A percentile compares a stretch with the other conserved stretches of the same genome.
Evolutionary conservation across 2,888 invertebrate species (phyloP).

Genomic region (Eremobia ochroleuca): DNA sequence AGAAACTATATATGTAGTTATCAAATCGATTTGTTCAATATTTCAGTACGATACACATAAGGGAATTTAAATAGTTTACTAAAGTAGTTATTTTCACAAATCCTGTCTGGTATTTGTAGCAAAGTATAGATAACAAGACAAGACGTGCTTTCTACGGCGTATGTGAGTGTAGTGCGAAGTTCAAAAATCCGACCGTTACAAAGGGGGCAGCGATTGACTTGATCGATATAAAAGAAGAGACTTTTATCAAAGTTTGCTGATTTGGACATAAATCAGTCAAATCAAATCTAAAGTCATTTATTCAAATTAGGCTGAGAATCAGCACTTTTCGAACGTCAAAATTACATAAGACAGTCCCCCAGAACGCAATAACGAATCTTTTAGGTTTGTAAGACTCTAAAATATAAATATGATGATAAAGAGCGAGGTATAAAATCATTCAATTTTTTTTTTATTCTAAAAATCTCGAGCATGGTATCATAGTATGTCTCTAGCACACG

Average conservation of each 20-base stretch:
- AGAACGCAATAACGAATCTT: not conserved
- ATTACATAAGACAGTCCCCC: no score
- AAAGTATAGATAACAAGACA: constrained; percentile 21
- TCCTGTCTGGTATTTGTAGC: not conserved
- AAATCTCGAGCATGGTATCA: not conserved
- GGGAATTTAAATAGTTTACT: not conserved
- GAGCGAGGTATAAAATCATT: not conserved
- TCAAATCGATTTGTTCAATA: not conserved
- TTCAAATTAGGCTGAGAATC: no score
- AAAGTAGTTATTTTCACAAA: not conserved
- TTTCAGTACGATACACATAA: not conserved
- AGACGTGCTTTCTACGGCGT: constrained; percentile 8
- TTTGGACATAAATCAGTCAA: not conserved
- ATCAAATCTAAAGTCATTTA: no score
- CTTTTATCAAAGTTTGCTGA: not conserved
- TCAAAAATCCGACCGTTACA: constrained; percentile 25
- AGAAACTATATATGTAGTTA: not conserved
- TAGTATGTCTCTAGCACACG: not conserved
- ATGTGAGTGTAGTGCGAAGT: constrained; percentile 27
- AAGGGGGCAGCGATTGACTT: constrained; percentile 12
- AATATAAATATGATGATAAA: not conserved
- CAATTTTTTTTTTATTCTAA: not conserved
- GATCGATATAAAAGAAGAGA: not conserved
- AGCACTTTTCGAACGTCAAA: no score
- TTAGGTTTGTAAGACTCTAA: not conserved